phyloP scores from a whole-genome alignment of 2,888 invertebrate genomes.

The Andrena haemorrhoa region DNA sequence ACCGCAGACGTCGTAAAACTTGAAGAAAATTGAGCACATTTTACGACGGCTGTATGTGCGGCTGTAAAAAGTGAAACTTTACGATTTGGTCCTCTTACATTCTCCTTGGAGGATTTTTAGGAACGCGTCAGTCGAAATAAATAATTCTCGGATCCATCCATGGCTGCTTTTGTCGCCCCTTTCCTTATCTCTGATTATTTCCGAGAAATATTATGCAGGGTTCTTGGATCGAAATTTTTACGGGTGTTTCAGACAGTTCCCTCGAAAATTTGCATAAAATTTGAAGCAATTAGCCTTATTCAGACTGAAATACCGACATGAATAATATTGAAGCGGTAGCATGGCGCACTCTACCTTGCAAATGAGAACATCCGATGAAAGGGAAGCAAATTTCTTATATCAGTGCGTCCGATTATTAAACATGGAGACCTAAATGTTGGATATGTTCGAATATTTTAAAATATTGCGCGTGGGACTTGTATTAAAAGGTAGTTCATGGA shows the following conservation, averaged over 20 bases:
- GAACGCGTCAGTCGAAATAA: neutral
- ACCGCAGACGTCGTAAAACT: neutral
- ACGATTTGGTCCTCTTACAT: neutral
- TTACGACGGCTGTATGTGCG: constrained; percentile 12
- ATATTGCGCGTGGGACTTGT: neutral
- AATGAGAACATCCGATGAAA: constrained; percentile 2
- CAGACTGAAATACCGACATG: constrained; percentile 51
- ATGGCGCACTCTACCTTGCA: constrained; percentile 47
- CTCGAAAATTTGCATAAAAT: constrained; percentile 30
- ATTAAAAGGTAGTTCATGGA: neutral
- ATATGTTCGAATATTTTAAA: neutral
- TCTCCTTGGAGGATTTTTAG: neutral
- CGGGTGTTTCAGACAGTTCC: neutral
- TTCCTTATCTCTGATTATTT: constrained; percentile 3
- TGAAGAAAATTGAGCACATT: constrained; percentile 24
- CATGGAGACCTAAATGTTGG: neutral
- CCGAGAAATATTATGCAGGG: neutral
- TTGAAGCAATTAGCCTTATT: neutral
- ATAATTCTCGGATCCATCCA: neutral
- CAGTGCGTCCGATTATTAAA: neutral
- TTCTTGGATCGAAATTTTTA: neutral
- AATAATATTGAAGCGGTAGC: constrained; percentile 20
- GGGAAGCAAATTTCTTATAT: neutral
- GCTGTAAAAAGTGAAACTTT: constrained; percentile 17
- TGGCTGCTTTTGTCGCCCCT: too few species aligned